Base-by-base conservation (phyloP, 53 echinoderm and acorn worm genomes). In the Mesocentrotus franciscanus region DNA sequence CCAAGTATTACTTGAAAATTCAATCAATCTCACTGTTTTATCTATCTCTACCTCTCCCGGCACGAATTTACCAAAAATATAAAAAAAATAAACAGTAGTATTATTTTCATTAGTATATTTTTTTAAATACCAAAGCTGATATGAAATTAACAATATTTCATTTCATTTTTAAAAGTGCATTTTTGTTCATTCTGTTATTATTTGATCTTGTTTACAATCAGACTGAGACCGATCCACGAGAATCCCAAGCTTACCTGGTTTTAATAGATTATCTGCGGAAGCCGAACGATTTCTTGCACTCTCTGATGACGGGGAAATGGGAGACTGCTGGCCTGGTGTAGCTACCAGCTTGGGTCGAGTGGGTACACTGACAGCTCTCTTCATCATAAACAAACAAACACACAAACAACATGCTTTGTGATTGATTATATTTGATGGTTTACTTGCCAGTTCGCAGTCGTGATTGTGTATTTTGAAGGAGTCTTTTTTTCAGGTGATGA, bases 301-400 rank as follows among this genome's bases (percentile, higher is more conserved):
- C 27, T 74, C 92, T 56, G 75, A 74, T 9, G 92, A 33, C 9
- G 49, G 56, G 9, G 92, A 74, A 7, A 92, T 56, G 22, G 59
- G 92, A 22, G 49, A 78, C 12, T 92, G 95, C 18, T 68, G 35
- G 34, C 89, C 85, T 11, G 92, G 56, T 29, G 92, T 71, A 68
- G 89, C 87, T 14, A 13, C 70, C 33, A 93, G 90, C 61, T 96
- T 96, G 72, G 96, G 96, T 34, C 96, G 85, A 24, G 85, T 87
- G 16, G 96, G 96, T 22, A 96, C 96, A 71, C 96, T 96, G 24
- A 96, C 93, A 4, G 96, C 96, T 93, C 93, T 96, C 96, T 96
- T 72, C 4, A 58, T 27, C 27, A 79, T 74, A 49, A 18, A 34
- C 9, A 78, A 42, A 17, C 8, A 84, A 84, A 42, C 84, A 84